A percentile compares a stretch with the other conserved stretches of the same genome.
Evolutionary conservation across 2,888 invertebrate species (phyloP).

Genomic region (Volucella zonaria): DNA sequence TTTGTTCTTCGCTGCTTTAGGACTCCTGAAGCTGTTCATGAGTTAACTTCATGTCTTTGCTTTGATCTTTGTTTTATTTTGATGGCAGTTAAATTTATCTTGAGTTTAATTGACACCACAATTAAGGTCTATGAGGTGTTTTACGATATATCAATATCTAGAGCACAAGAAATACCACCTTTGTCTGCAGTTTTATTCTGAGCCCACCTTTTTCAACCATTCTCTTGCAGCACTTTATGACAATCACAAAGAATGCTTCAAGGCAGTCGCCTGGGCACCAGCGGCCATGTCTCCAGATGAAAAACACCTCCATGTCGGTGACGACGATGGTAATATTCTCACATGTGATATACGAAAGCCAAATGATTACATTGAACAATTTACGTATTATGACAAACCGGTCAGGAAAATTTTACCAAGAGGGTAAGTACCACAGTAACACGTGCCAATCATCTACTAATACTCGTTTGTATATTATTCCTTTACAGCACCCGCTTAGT

Average conservation of each 20-base stretch:
- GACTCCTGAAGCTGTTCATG: no score
- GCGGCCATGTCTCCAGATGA: conserved; percentile 66
- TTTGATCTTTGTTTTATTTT: no score
- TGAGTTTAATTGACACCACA: no score
- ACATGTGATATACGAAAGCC: conserved; percentile 73
- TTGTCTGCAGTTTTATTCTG: no score
- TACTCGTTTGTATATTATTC: neutral
- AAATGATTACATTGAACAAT: conserved; percentile 66
- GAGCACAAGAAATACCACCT: no score
- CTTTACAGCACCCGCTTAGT: conserved; percentile 53
- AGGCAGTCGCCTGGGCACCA: conserved; percentile 68
- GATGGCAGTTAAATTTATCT: no score
- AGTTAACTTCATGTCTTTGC: no score
- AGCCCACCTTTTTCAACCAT: neutral
- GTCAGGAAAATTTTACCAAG: conserved; percentile 65
- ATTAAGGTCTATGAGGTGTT: no score
- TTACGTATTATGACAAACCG: conserved; percentile 67
- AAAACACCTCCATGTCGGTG: conserved; percentile 65
- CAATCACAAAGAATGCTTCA: conserved; percentile 68
- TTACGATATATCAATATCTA: no score
- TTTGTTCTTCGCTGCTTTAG: no score
- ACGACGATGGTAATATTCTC: conserved; percentile 65
- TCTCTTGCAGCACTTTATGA: conserved; percentile 57
- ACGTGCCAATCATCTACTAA: neutral
- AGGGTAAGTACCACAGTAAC: conserved; percentile 47